Conservation (phyloP, 2,797 vertebrate species). For the Coracias cyanogaster region DNA sequence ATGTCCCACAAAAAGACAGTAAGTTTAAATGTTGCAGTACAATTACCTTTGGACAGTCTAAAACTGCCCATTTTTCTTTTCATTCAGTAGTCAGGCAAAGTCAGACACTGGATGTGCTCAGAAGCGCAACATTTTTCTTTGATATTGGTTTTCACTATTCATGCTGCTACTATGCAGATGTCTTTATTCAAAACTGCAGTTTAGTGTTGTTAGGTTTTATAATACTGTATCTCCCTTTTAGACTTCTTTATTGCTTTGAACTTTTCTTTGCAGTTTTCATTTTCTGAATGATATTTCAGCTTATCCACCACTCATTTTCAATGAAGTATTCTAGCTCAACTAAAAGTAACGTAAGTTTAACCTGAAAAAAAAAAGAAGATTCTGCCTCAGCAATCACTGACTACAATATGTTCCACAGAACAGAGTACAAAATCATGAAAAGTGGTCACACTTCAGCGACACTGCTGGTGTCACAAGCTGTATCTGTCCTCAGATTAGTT, state of each 20-base stretch:
- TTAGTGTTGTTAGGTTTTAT: neutral
- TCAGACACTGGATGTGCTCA: neutral
- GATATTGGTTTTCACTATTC: neutral
- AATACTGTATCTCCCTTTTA: neutral
- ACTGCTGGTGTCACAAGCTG: neutral
- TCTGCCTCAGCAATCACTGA: neutral
- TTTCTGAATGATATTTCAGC: constrained; percentile 5
- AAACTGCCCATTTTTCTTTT: neutral
- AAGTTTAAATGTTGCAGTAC: neutral
- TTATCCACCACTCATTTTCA: constrained; percentile 25
- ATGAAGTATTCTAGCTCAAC: neutral
- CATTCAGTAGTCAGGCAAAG: neutral
- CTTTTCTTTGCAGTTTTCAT: constrained; percentile 13
- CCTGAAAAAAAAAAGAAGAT: neutral
- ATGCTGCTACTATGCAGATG: neutral
- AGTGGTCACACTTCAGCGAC: neutral
- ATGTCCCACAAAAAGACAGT: neutral
- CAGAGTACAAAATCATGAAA: neutral
- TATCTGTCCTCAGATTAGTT: neutral
- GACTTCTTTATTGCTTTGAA: neutral
- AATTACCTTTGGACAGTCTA: neutral
- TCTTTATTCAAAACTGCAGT: constrained; percentile 34
- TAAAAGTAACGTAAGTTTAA: neutral
- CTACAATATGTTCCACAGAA: neutral
- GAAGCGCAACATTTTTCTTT: neutral